Base-by-base conservation (phyloP, 2,888 invertebrate species). In the Drosophila kambysellisi region DNA sequence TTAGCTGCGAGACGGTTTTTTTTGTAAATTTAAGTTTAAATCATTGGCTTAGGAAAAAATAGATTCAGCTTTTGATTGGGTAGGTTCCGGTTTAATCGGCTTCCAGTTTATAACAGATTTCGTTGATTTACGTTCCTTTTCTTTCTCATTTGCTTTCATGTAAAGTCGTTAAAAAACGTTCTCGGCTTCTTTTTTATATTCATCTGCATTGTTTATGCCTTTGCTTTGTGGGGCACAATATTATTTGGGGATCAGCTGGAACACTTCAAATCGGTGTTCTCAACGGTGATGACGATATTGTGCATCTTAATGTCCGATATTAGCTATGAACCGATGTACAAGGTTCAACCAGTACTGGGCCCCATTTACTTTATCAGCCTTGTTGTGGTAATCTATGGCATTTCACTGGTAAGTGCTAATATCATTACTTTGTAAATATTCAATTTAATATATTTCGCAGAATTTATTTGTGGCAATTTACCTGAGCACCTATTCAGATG, bases 391-490 rank as follows among this genome's bases (percentile, higher is more conserved):
- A 35, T 57, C 37, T 35, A 39, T 12, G 48, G 33, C 0, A 25
- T 78, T 7, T 35, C 59, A 0, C 5, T 72, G 35, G 76, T 73
- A 53, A 73, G 46, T 50, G 2, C n/a, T 5, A 0, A 33, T 0
- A 17, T 41, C 1, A 2, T n/a, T 4, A 25, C 1, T 15, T 46
- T 15, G 8, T 25, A 46, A 25, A 46, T 15, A 25, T 25, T 8
- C 12, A 46, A 2, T 46, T 15, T 15, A 25, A 2, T 1, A 6
- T 17, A 20, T 25, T 17, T 5, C 8, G 7, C 6, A 76, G 76
- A 64, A 68, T 30, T 12, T 76, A 0, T 74, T 78, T 64, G 43
- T 68, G 20, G 79, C 74, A 6, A 64, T 76, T n/a, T 53, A 61
- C 15, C n/a, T 76, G 43, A 15, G 50, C 4, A 12, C 43, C 20